Conservation (phyloP, 2,113 vertebrate species). For the Urocynchramus pylzowi region DNA sequence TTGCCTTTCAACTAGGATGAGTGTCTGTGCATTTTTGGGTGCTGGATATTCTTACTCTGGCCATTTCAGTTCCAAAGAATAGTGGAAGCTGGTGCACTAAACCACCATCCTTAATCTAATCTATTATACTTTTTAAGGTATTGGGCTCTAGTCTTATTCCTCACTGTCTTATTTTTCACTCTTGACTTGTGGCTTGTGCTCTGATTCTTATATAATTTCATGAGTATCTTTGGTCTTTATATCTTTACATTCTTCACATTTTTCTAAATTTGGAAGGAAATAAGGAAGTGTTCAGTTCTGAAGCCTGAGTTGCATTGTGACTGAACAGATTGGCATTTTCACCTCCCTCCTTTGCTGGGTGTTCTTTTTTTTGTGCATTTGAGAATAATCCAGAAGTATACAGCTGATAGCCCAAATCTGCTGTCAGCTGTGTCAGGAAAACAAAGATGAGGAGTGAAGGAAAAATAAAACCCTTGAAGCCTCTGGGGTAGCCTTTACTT, state of each 20-base stretch:
- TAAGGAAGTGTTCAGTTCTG: background rate
- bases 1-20: background rate
- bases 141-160: background rate
- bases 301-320: background rate
- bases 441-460: background rate
- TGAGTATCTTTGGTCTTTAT: background rate
- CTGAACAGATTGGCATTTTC: background rate
- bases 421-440: slow-evolving; percentile 26
- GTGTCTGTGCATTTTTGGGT: background rate
- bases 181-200: background rate
- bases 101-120: background rate
- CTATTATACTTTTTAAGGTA: background rate
- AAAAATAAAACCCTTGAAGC: slow-evolving; percentile 7
- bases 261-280: background rate
- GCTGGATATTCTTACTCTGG: background rate
- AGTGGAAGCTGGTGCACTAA: background rate
- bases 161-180: background rate
- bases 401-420: background rate
- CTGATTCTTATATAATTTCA: background rate
- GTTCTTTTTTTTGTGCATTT: background rate
- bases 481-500: background rate
- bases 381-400: slow-evolving; percentile 1
- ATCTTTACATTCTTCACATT: background rate
- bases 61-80: background rate
- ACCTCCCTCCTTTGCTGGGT: background rate